Conservation (phyloP, 2,888 invertebrate species). For the Conchocele bisecta region DNA sequence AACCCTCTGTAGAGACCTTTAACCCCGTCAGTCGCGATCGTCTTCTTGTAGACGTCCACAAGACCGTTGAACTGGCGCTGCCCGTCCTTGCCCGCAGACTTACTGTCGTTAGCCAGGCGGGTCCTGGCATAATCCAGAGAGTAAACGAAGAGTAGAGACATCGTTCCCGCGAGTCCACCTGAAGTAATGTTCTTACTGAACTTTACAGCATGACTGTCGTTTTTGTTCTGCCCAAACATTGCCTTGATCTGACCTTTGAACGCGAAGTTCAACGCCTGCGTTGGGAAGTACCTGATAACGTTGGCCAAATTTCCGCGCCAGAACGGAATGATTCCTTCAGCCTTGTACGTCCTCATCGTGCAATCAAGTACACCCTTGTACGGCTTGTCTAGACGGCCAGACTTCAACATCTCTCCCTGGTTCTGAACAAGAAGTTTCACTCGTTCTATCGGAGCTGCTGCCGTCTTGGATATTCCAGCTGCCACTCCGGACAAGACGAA, state of each 20-base stretch:
- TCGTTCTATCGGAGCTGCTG: conserved; percentile 82
- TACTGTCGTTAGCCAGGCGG: conserved; percentile 82
- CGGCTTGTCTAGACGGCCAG: conserved; percentile 87
- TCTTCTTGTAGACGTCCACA: conserved; percentile 84
- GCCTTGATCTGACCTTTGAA: conserved; percentile 92
- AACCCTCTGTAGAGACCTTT: conserved; percentile 83
- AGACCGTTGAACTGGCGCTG: conserved; percentile 95
- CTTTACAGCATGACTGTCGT: conserved; percentile 75
- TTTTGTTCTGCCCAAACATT: conserved; percentile 86
- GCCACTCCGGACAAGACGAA: conserved; percentile 81
- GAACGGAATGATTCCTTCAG: conserved; percentile 85
- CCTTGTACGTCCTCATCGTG: conserved; percentile 77
- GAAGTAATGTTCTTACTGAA: conserved; percentile 89
- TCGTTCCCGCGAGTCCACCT: conserved; percentile 81
- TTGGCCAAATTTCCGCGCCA: conserved; percentile 98
- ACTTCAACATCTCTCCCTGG: conserved; percentile 82
- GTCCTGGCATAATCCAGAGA: conserved; percentile 83
- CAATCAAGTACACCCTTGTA: conserved; percentile 90
- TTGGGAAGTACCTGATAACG: conserved; percentile 84
- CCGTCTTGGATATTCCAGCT: conserved; percentile 82
- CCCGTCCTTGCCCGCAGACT: conserved; percentile 74
- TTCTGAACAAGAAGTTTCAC: conserved; percentile 83
- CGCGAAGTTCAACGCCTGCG: conserved; percentile 84
- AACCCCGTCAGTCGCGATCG: conserved; percentile 81
- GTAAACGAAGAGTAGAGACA: conserved; percentile 82